Evolutionary conservation across 2,113 vertebrate species (phyloP), one percentile per base, ranked within the genome.

Genomic region (Loxodonta africana): DNA sequence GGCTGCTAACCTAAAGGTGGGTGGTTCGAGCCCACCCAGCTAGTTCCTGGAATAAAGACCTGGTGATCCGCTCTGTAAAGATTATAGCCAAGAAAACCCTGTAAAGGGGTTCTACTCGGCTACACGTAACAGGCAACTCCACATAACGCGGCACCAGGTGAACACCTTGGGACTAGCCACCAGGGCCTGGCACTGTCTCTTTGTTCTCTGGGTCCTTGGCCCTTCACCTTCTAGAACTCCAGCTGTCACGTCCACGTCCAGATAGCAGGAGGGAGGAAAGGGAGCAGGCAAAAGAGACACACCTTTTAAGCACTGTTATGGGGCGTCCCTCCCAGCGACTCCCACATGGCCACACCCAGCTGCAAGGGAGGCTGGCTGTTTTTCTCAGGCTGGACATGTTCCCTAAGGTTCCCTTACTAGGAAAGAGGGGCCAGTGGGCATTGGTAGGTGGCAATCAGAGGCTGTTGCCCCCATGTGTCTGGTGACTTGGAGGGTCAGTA

Each of bases 241-340:
- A 8, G 46, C 73, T 21, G 0, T n/a, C 10, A 0, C 1, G 12
- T 30, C 77, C 37, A 3, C 1, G 0, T n/a, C 20, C 14, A 33
- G 89, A 63, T n/a, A 33, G 41, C 21, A 82, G 73, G n/a, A 12
- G 21, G 69, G 23, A 23, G 62, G 71, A n/a, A 33, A 62, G n/a
- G 25, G 41, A 37, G 44, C 1, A 28, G 2, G 44, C 5, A 1
- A 17, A 51, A 20, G 46, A 4, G 11, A 10, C 4, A 9, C 4
- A 3, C 18, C n/a, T 11, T 8, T 65, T 67, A 1, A 8, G 9
- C 37, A 53, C 23, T 7, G 2, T 48, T 0, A 0, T 0, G 1
- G 20, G 37, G 14, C 14, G 21, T 74, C 5, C 33, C 37, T 46
- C 23, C 57, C 65, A n/a, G 20, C 18, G 10, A 86, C 41, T 28